Evolutionary conservation across 2,797 vertebrate species (phyloP).

Genomic region (Macropodus opercularis): DNA sequence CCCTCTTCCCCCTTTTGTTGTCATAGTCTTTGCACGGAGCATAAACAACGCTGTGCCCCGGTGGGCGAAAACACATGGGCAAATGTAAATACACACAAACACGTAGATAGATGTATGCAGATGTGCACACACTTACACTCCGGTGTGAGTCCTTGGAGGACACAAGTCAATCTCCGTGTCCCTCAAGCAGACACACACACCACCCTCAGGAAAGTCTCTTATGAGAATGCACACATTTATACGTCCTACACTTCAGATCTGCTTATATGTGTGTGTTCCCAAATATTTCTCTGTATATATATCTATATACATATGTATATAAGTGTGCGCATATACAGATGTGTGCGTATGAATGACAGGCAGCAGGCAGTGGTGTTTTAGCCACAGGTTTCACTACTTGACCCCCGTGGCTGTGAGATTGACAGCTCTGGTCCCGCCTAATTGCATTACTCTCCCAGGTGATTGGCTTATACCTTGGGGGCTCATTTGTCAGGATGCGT

Average conservation of each 20-base stretch:
- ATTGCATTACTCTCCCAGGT: conserved; percentile 86
- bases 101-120: conserved; percentile 41
- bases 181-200: conserved; percentile 47
- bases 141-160: conserved; percentile 58
- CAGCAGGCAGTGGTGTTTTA: conserved; percentile 69
- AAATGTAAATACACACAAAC: conserved; percentile 62
- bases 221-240: conserved; percentile 6
- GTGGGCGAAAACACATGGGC: conserved; percentile 44
- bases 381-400: conserved; percentile 73
- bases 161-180: conserved; percentile 63
- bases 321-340: conserved; percentile 18
- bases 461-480: conserved; percentile 80
- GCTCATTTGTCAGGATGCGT: conserved; percentile 83
- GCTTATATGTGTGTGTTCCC: conserved; percentile 7
- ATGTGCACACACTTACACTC: conserved; percentile 46
- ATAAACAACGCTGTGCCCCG: conserved; percentile 65
- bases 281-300: conserved; percentile 3
- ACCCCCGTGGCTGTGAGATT: conserved; percentile 77
- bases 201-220: conserved; percentile 29
- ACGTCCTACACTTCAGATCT: conserved; percentile 20
- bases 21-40: conserved; percentile 39
- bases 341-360: conserved; percentile 48
- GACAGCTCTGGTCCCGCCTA: conserved; percentile 84
- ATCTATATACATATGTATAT: conserved; percentile 6
- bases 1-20: conserved; percentile 50